phyloP scores from a whole-genome alignment of 2,797 vertebrate genomes.

The Meda fulgida region DNA sequence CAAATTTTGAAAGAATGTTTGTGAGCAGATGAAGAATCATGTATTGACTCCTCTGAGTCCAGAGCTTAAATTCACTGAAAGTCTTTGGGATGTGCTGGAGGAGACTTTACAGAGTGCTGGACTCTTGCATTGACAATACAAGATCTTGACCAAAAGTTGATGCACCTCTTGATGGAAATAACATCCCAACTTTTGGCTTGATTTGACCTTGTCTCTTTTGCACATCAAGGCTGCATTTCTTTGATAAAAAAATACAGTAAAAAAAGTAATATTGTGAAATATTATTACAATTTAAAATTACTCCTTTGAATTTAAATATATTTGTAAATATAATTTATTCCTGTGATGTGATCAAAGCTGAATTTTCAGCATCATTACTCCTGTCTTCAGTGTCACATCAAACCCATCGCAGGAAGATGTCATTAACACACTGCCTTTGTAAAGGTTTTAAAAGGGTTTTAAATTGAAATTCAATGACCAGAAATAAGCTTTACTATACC shows the following conservation, averaged over 20 bases:
- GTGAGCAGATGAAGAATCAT: background rate
- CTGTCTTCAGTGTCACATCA: background rate
- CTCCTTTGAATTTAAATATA: background rate
- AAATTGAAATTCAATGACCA: background rate
- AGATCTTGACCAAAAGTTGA: background rate
- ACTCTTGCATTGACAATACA: background rate
- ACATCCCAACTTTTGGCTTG: background rate
- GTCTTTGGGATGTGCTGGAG: background rate
- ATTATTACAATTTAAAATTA: background rate
- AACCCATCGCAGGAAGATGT: background rate
- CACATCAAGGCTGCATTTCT: background rate
- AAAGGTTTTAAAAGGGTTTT: background rate
- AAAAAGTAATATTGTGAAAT: background rate
- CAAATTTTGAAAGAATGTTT: background rate
- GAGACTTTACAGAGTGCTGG: background rate
- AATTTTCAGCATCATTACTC: background rate
- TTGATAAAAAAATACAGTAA: background rate
- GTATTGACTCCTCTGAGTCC: too few species aligned
- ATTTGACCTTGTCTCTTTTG: background rate
- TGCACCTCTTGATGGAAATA: background rate
- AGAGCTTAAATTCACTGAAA: background rate
- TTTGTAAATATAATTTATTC: background rate
- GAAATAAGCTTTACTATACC: background rate
- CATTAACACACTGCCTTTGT: background rate
- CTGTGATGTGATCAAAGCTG: background rate